Base-by-base conservation (phyloP, 2,797 vertebrate species). In the Sebastes diploproa region DNA sequence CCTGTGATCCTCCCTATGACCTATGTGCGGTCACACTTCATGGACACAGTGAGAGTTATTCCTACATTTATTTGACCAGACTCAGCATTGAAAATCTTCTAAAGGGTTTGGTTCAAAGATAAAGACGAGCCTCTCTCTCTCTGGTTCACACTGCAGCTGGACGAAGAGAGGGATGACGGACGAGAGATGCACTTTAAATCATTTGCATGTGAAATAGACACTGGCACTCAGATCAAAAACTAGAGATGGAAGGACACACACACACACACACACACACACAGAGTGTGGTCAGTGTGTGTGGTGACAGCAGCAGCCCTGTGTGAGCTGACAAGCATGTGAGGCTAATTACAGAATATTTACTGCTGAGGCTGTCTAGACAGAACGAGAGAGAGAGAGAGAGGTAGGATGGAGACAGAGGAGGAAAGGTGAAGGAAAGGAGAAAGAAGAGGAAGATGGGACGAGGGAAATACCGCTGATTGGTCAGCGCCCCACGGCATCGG, bases 151-250 rank as follows among this genome's bases (percentile, higher is more conserved):
- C 68, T 81, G 91, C 91, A 91, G 91, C 91, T 91, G 86, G 83
- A 88, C 62, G 70, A 14, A 82, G 77, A 38, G 77, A 69, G 38
- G 75, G 82, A 76, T 55, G 74, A 85, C 34, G 34, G 72, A 62
- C 16, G 30, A 23, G 70, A 67, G 68, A 76, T 36, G 25, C 75
- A 77, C 86, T 82, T 89, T 77, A 75, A 88, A 86, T 84, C 82
- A 91, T 93, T 89, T 86, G 87, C 89, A 93, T 92, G 87, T 91
- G 83, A 92, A 90, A 80, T 76, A 75, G 78, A 84, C 84, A 80
- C 87, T 90, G 92, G 90, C 88, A 84, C 81, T 69, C 22, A 84
- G 87, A 93, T 93, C 87, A 93, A 90, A 91, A 85, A 71, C 36
- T 38, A 12, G 69, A 72, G 76, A 72, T 75, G 63, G 74, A 84